Conservation (phyloP, 2,797 vertebrate genomes). For the Chloroceryle inda region DNA sequence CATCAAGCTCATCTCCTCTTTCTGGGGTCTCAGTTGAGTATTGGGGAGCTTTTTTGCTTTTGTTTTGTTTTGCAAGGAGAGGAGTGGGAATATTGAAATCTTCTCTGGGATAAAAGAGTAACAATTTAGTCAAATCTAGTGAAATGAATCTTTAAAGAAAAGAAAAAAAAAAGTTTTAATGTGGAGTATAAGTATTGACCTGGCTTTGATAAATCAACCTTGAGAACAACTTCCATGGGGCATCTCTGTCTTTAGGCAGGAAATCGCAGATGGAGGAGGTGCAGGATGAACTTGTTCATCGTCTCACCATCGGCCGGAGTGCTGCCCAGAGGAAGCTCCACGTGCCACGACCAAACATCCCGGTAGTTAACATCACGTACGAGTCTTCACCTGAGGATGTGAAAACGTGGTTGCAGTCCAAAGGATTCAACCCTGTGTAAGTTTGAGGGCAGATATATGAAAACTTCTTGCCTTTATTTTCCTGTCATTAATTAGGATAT, state of each 20-base stretch:
- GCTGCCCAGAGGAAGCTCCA: conserved; percentile 90
- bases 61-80: background rate
- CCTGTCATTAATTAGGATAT: background rate
- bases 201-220: background rate
- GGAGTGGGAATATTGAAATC: background rate
- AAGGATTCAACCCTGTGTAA: conserved; percentile 94
- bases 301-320: conserved; percentile 93
- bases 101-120: background rate
- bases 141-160: background rate
- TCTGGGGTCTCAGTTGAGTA: background rate
- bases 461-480: background rate
- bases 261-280: conserved; percentile 99
- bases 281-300: conserved; percentile 93
- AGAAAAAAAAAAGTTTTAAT: background rate
- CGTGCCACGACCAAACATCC: conserved; percentile 81
- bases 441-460: conserved; percentile 35
- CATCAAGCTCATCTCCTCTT: background rate
- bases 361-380: conserved; percentile 85
- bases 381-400: conserved; percentile 91
- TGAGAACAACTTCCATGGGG: background rate
- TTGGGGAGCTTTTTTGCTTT: rapidly evolving
- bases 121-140: background rate
- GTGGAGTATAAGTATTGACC: background rate
- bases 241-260: conserved; percentile 81
- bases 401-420: conserved; percentile 88